These are phyloP conservation scores for Mantis religiosa DNA, from an alignment of 2,888 invertebrate genomes.

Conservation along the genomic window DNA sequence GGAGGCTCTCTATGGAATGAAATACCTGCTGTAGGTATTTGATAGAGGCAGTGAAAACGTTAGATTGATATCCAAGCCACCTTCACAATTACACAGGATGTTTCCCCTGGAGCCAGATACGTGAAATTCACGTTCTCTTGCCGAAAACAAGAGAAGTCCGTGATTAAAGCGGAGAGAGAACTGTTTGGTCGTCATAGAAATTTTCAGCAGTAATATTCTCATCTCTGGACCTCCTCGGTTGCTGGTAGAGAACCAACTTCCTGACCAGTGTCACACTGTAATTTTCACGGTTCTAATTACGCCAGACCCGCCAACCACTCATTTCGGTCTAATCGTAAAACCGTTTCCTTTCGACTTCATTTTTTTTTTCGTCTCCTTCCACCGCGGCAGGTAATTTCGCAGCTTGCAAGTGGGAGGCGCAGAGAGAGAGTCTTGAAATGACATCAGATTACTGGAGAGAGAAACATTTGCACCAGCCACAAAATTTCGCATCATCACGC, in stretches of 20 bases:
- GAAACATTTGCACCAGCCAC: neutral
- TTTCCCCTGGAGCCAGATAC: too few relatives aligned
- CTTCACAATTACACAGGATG: too few relatives aligned
- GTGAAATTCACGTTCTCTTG: too few relatives aligned
- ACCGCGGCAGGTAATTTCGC: neutral
- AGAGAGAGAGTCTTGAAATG: neutral
- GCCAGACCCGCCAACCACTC: neutral
- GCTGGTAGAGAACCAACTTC: too few relatives aligned
- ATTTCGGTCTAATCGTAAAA: neutral
- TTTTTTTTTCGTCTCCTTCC: too few relatives aligned
- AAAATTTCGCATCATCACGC: neutral
- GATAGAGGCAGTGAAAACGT: too few relatives aligned
- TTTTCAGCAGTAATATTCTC: neutral
- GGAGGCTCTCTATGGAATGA: too few relatives aligned
- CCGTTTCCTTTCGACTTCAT: conserved; percentile 1
- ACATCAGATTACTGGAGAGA: neutral
- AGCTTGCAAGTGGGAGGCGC: neutral
- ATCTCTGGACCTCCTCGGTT: neutral
- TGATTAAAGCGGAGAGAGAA: neutral
- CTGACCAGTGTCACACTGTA: neutral
- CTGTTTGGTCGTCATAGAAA: neutral
- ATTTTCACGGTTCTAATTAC: neutral
- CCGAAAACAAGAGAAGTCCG: neutral
- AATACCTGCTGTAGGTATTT: too few relatives aligned
- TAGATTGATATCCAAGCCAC: too few relatives aligned